Percentiles rank a stretch among this genome's conserved stretches.
Evolutionary conservation across 2,888 invertebrate species (phyloP).

Genomic region (Phrixothrix hirtus): DNA sequence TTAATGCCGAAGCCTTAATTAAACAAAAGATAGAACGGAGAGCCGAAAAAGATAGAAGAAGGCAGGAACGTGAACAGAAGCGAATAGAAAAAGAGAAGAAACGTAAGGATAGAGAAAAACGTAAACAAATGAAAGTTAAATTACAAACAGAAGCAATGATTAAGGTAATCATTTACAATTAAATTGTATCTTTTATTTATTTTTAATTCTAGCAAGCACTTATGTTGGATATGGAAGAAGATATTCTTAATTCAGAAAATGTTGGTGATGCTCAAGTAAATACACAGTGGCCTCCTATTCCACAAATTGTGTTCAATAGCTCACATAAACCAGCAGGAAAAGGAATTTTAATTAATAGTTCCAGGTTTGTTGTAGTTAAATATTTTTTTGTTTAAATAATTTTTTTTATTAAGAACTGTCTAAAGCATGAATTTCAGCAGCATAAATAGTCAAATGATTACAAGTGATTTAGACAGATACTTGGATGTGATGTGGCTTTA

Average conservation of each 20-base stretch:
- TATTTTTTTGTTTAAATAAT: conserved; percentile 11
- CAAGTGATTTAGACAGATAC: too few species aligned
- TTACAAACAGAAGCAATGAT: conserved; percentile 54
- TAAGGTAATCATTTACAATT: conserved; percentile 46
- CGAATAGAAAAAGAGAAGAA: conserved; percentile 52
- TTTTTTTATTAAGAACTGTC: too few species aligned
- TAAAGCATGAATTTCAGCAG: too few species aligned
- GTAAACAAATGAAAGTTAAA: conserved; percentile 49
- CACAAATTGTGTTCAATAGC: conserved; percentile 37
- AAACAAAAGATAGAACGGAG: conserved; percentile 49
- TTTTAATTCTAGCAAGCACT: conserved; percentile 37
- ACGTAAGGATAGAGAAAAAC: conserved; percentile 50
- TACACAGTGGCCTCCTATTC: conserved; percentile 48
- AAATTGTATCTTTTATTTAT: not conserved
- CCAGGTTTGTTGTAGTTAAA: conserved; percentile 29
- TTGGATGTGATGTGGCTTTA: too few species aligned
- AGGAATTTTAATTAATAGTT: conserved; percentile 62
- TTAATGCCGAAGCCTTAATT: conserved; percentile 45
- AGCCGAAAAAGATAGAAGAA: conserved; percentile 50
- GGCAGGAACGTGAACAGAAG: conserved; percentile 50
- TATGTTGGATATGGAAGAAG: conserved; percentile 37
- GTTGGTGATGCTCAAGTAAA: conserved; percentile 36
- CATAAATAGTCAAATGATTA: too few species aligned
- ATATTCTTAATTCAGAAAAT: conserved; percentile 32
- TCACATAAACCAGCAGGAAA: conserved; percentile 58